phyloP scores from a whole-genome alignment of 2,797 vertebrate genomes.

The Okamejei kenojei region DNA sequence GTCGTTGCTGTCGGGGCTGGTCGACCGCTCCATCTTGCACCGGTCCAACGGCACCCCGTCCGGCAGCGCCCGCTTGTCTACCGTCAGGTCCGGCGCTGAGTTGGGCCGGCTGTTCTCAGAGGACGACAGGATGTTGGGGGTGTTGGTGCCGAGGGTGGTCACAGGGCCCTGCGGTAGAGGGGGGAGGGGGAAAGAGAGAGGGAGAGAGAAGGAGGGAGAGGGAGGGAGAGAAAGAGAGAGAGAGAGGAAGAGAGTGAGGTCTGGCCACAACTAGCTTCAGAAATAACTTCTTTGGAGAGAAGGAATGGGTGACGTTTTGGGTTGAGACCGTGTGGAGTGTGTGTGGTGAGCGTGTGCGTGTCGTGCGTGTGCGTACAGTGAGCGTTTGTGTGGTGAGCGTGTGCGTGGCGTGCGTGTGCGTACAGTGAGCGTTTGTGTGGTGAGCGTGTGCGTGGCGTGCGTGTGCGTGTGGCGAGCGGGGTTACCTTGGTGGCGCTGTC shows the following conservation, averaged over 20 bases:
- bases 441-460: too few relatives aligned
- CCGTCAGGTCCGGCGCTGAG: slow-evolving; percentile 69
- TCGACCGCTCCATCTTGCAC: slow-evolving; percentile 68
- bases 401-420: too few relatives aligned
- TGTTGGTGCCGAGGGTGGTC: slow-evolving; percentile 50
- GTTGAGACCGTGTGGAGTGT: too few relatives aligned
- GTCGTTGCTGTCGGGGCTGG: slow-evolving; percentile 94
- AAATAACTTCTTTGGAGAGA: background rate
- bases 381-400: too few relatives aligned
- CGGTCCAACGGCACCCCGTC: slow-evolving; percentile 51
- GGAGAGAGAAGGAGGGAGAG: slow-evolving; percentile 10
- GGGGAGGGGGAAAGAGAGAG: slow-evolving; percentile 39
- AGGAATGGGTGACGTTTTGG: too few relatives aligned
- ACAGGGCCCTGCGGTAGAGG: slow-evolving; percentile 45
- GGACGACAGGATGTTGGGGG: slow-evolving; percentile 73
- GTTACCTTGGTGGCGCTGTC: background rate
- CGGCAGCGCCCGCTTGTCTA: slow-evolving; percentile 58
- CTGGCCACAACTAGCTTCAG: too few relatives aligned
- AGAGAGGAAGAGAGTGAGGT: background rate
- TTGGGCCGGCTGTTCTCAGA: slow-evolving; percentile 83
- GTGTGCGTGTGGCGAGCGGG: too few relatives aligned
- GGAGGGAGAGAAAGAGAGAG: slow-evolving; percentile 45
- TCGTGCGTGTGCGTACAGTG: too few relatives aligned
- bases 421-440: too few relatives aligned
- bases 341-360: too few relatives aligned